phyloP scores from a whole-genome alignment of 2,113 vertebrate species.

The Gorilla gorilla region DNA sequence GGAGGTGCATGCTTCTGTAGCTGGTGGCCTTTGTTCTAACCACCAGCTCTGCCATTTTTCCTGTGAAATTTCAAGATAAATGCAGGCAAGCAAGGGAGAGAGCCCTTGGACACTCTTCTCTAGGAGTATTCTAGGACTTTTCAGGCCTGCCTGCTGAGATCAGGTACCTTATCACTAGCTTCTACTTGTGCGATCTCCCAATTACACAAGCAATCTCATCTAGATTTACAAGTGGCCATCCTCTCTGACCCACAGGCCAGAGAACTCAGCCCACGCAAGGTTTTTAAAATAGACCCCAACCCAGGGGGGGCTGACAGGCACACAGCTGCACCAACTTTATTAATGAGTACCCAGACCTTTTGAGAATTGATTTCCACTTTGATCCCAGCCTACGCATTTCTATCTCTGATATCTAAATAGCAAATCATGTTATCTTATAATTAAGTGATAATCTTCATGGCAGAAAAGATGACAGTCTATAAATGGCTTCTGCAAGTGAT shows the following conservation, averaged over 20 bases:
- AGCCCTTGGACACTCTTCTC: accelerated
- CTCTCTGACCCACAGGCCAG: not conserved
- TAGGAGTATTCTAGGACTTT: not conserved
- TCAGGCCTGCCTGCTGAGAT: not conserved
- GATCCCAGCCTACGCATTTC: conserved; percentile 67
- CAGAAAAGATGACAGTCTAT: conserved; percentile 73
- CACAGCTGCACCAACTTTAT: conserved; percentile 58
- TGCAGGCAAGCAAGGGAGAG: not conserved
- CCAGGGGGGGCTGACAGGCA: conserved; percentile 45
- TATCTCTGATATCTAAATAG: conserved; percentile 68
- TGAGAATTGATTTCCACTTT: conserved; percentile 72
- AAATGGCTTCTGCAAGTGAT: conserved; percentile 77
- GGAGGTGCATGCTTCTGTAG: not conserved
- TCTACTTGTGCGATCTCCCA: not conserved
- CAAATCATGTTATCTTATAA: conserved; percentile 80
- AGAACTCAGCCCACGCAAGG: not conserved
- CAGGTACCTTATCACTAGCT: not conserved
- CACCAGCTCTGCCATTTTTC: not conserved
- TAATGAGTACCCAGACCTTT: conserved; percentile 75
- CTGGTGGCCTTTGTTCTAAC: not conserved
- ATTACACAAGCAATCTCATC: not conserved
- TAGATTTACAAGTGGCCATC: not conserved
- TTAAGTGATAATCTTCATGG: conserved; percentile 75
- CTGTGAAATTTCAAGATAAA: not conserved
- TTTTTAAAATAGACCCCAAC: conserved; percentile 37